Percentiles rank a stretch among this genome's conserved stretches.
phyloP scores from a whole-genome alignment of 64 coral and sea anemone genomes.

The Montipora capricornis region DNA sequence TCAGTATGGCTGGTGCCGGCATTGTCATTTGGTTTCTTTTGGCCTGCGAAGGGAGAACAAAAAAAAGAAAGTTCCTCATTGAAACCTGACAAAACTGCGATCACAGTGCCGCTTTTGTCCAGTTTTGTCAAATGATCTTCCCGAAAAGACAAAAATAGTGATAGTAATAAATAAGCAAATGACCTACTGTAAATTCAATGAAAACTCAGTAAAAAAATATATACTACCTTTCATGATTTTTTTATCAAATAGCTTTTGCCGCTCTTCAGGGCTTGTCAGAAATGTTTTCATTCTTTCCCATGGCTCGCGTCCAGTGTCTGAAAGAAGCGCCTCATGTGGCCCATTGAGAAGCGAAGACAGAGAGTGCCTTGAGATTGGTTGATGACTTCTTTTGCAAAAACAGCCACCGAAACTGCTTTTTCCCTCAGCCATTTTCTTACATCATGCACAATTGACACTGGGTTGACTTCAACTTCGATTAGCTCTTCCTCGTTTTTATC shows the following conservation, averaged over 20 bases:
- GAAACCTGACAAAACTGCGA: neutral
- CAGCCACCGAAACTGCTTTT: neutral
- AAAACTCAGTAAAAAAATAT: neutral
- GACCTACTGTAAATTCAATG: neutral
- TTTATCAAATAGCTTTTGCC: neutral
- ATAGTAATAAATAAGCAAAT: conserved; percentile 9
- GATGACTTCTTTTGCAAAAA: conserved; percentile 33
- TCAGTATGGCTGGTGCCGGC: neutral
- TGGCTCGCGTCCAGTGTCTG: conserved; percentile 20
- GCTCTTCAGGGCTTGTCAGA: conserved; percentile 3
- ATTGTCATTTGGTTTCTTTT: neutral
- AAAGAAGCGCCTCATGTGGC: neutral
- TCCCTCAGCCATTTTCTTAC: conserved; percentile 14
- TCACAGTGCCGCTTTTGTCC: conserved; percentile 14
- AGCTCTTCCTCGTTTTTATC: neutral
- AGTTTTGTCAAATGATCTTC: conserved; percentile 3
- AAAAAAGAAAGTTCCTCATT: conserved; percentile 13
- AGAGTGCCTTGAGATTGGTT: conserved; percentile 24
- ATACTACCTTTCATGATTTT: neutral
- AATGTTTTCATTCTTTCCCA: conserved; percentile 19
- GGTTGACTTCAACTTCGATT: neutral
- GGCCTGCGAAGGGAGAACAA: neutral
- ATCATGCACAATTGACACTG: neutral
- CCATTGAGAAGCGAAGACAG: conserved; percentile 11
- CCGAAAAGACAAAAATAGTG: conserved; percentile 31